These are phyloP conservation scores for Noctua janthina DNA, from an alignment of 2,888 invertebrate species.

Conservation along the genomic window DNA sequence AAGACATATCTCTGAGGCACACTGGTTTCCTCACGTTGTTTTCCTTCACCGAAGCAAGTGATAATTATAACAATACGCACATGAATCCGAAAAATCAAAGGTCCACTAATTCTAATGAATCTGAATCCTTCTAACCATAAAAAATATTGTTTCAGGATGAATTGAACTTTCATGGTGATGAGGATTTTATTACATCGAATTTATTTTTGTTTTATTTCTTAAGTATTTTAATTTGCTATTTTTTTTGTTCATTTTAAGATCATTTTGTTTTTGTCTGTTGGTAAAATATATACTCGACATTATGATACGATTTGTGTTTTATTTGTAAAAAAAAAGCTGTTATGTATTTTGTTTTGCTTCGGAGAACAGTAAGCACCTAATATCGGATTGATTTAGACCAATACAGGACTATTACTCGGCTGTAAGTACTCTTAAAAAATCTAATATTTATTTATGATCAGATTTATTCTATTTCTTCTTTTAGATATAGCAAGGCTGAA, in stretches of 20 bases:
- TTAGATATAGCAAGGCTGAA: background rate
- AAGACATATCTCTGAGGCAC: too few relatives aligned
- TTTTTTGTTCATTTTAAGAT: constrained; percentile 21
- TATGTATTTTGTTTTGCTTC: background rate
- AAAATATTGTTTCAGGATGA: constrained; percentile 57
- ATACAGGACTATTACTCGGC: background rate
- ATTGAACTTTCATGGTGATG: background rate
- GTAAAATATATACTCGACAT: constrained; percentile 81
- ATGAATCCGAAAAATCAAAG: too few relatives aligned
- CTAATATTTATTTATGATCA: background rate
- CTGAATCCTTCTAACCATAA: background rate
- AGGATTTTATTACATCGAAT: constrained; percentile 6
- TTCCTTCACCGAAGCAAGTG: too few relatives aligned
- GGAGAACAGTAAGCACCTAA: background rate
- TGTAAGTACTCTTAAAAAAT: background rate
- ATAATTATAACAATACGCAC: too few relatives aligned
- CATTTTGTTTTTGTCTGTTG: constrained; percentile 44
- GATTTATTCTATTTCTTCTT: background rate
- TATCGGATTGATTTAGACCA: background rate
- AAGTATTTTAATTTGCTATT: constrained; percentile 1
- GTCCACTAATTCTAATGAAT: too few relatives aligned
- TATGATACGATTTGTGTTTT: constrained; percentile 57
- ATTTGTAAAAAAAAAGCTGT: constrained; percentile 9
- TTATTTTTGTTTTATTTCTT: background rate
- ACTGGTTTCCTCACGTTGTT: too few relatives aligned